These are phyloP conservation scores for Netelia melanura DNA, from an alignment of 2,888 invertebrate genomes.

Conservation along the genomic window DNA sequence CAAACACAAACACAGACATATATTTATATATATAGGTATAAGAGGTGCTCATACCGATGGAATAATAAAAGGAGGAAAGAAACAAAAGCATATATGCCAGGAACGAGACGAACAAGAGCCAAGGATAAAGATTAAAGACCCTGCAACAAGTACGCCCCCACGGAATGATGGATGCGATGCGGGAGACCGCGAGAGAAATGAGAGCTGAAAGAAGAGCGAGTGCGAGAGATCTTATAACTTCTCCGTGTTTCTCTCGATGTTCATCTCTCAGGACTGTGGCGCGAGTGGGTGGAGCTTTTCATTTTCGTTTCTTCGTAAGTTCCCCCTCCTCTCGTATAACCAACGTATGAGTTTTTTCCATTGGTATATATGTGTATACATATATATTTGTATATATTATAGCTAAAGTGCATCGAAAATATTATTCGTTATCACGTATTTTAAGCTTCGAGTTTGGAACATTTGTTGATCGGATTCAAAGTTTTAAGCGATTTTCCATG, in stretches of 20 bases:
- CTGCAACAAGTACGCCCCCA: conserved; percentile 82
- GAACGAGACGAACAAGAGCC: conserved; percentile 63
- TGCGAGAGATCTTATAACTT: conserved; percentile 60
- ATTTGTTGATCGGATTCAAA: no score
- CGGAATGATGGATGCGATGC: conserved; percentile 84
- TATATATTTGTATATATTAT: neutral
- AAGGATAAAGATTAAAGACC: conserved; percentile 83
- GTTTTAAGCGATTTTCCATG: no score
- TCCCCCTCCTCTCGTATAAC: conserved; percentile 67
- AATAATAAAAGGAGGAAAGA: conserved; percentile 56
- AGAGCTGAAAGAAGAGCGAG: conserved; percentile 58
- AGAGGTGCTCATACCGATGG: conserved; percentile 43
- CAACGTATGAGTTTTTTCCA: conserved; percentile 35
- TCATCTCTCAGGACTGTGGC: conserved; percentile 43
- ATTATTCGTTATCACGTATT: neutral
- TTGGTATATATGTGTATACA: neutral
- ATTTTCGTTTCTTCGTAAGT: conserved; percentile 78
- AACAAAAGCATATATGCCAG: conserved; percentile 50
- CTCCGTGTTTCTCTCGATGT: conserved; percentile 63
- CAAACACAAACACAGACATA: neutral
- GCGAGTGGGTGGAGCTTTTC: conserved; percentile 83
- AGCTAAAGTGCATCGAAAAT: neutral
- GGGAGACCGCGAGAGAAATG: conserved; percentile 71
- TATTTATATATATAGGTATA: neutral
- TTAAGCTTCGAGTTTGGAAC: neutral